Evolutionary conservation across 2,888 invertebrate species (phyloP).

Genomic region (Morpho achilles): DNA sequence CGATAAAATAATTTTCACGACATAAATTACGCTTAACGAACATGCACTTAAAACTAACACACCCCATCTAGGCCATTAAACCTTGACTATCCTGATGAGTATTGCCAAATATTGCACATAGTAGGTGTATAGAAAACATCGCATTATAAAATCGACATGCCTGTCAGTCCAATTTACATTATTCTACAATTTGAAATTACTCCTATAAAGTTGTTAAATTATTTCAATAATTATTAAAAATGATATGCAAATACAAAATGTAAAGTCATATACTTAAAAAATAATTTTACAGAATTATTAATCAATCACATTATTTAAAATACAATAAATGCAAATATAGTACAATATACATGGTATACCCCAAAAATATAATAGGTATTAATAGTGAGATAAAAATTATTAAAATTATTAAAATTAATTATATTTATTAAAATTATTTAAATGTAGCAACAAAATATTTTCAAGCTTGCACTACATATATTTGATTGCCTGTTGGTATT

Average conservation of each 20-base stretch:
- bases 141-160: conserved; percentile 27
- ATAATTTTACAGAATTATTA: conserved; percentile 6
- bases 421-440: conserved; percentile 3
- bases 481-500: neutral
- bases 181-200: conserved; percentile 31
- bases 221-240: conserved; percentile 24
- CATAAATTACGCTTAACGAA: conserved; percentile 39
- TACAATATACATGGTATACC: too few relatives aligned
- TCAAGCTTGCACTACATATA: neutral
- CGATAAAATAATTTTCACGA: conserved; percentile 34
- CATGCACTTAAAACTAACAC: conserved; percentile 57
- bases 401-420: neutral
- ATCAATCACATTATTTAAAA: conserved; percentile 6
- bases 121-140: conserved; percentile 31
- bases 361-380: neutral
- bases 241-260: conserved; percentile 34
- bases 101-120: conserved; percentile 76
- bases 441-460: conserved; percentile 6
- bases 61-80: conserved; percentile 45
- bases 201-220: conserved; percentile 16
- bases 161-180: conserved; percentile 33
- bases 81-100: conserved; percentile 66
- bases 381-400: conserved; percentile 5
- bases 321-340: conserved; percentile 12
- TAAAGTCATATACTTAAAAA: conserved; percentile 7